These are phyloP conservation scores for Gymnarchus niloticus DNA, from an alignment of 2,113 vertebrate genomes.

Conservation along the genomic window DNA sequence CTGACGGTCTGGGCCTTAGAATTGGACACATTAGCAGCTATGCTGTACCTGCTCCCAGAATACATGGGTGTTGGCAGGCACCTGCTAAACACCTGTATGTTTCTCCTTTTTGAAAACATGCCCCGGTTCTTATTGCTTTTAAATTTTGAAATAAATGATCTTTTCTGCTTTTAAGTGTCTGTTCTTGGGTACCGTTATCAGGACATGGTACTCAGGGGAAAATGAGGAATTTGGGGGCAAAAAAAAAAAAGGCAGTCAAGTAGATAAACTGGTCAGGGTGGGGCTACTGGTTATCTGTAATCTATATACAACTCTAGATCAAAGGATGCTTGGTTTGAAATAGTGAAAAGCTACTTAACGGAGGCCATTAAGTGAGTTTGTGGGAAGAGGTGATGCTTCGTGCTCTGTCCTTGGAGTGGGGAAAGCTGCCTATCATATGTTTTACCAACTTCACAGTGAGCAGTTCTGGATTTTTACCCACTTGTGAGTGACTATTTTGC, in stretches of 20 bases:
- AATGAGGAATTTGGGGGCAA: neutral
- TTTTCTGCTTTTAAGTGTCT: slow-evolving; percentile 20
- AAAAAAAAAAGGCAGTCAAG: neutral
- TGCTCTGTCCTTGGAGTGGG: neutral
- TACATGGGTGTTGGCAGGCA: slow-evolving; percentile 43
- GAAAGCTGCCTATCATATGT: neutral
- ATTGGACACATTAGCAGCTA: slow-evolving; percentile 44
- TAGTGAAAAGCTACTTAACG: no score
- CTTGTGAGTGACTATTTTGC: neutral
- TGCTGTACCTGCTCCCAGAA: slow-evolving; percentile 31
- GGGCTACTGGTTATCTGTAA: neutral
- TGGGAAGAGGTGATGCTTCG: no score
- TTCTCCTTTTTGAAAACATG: slow-evolving; percentile 59
- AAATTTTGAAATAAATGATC: slow-evolving; percentile 61
- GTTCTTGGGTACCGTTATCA: neutral
- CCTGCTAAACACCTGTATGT: slow-evolving; percentile 12
- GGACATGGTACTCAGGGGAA: neutral
- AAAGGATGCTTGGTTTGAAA: no score
- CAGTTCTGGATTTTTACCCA: neutral
- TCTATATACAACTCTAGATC: no score
- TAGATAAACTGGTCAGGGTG: neutral
- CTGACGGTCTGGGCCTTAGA: slow-evolving; percentile 39
- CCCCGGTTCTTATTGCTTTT: slow-evolving; percentile 69
- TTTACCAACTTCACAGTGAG: neutral
- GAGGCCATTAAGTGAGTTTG: no score